Evolutionary conservation across 2,797 vertebrate genomes (phyloP), one percentile per base, ranked within the genome.

Genomic region (Glyptemys insculpta): DNA sequence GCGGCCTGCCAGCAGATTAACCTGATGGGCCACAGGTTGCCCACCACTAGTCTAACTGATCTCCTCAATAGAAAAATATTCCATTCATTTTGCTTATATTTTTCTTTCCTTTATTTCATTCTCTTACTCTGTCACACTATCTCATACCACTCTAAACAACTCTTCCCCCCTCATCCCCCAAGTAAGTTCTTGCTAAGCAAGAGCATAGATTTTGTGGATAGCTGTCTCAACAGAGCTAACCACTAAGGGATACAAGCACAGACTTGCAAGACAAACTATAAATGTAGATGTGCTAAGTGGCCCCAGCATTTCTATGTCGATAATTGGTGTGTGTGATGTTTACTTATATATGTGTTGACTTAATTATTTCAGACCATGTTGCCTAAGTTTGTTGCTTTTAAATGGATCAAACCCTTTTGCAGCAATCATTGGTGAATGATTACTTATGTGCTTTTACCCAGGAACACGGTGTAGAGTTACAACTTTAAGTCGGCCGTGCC

Each of bases 401-500:
- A 74, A 80, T 83, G 79, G 83, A 83, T 85, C 79, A 62, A 81
- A 91, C 79, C 81, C 86, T 79, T 91, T 93, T 91, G 31, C 79
- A 89, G 37, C 44, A 83, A 91, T 88, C 89, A 83, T 76, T 86
- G 18, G 54, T 83, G 52, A 86, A 21, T 86, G 56, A 34, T 57
- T 95, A 80, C 87, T 65, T 52, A 83, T 79, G 84, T 74, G 72
- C 56, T 86, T 90, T 11, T 56, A 88, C 90, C 86, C 44, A 47
- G 85, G 90, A 91, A 93, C 85, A 68, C 79, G 90, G 92, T 93
- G 85, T 89, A 74, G 92, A 93, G 88, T 92, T 82, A 79, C 93
- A 91, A 90, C 94, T 94, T 94, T 91, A 93, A 94, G 94, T 93
- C 92, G 89, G 96, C 94, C 93, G 68, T 76, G 88, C 87, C 85